Base-by-base conservation (phyloP, 2,888 invertebrate species). In the Tiliacea citrago region DNA sequence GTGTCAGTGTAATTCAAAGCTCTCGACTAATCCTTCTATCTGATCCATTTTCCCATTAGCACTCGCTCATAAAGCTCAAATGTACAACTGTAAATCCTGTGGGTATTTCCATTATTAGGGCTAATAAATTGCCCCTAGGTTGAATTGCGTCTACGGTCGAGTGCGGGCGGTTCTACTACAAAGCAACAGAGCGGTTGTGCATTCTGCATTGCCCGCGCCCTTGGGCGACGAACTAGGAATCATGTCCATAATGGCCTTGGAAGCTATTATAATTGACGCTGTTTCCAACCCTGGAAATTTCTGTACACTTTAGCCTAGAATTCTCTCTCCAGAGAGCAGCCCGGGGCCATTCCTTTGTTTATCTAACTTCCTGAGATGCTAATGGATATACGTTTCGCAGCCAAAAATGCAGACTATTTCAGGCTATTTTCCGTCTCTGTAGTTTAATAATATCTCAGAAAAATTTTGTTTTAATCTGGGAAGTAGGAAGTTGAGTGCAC, bases 181-280 rank as follows among this genome's bases (percentile, higher is more conserved):
- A 66, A 70, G 79, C 75, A 82, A 75, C 82, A 67, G 62, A 82
- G 81, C 77, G 71, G 70, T 75, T 82, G 79, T 84, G 78, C 81
- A 84, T 81, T 87, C 81, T 81, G 81, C 81, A 82, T 77, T 70
- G 73, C 79, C 53, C 21, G 24, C 57, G 82, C 82, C 86, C 84
- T 87, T 83, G 81, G 82, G 73, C 75, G 70, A 75, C 73, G 81
- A 80, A 83, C 80, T 61, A 77, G 77, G 68, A 84, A 81, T 83
- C 78, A 76, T 82, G 66, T 70, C 74, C 72, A 63, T 83, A 75
- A 77, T 83, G 53, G 61, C 84, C 86, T 86, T 81, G 77, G 63
- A 53, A 83, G 65, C 76, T 79, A 76, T 84, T 85, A 85, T 79
- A 74, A 74, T 85, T 73, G 75, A 68, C 66, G 49, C 60, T 73